Conservation (phyloP, 2,888 invertebrate species). For the Clunio marinus region DNA sequence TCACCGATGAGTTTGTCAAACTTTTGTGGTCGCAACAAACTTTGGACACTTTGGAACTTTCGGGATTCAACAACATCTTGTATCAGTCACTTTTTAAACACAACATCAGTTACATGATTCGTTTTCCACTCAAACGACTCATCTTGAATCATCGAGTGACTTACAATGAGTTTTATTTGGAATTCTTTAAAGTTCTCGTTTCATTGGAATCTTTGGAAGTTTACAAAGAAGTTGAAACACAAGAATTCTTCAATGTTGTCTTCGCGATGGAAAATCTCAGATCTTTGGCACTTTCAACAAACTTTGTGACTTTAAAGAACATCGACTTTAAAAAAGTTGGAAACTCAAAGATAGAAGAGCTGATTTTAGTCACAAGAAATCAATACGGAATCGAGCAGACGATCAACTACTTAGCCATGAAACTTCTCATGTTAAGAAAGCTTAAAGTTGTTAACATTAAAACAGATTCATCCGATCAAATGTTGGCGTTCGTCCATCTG, state of each 20-base stretch:
- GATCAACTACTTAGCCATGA: conserved; percentile 17
- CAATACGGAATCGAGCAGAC: conserved; percentile 33
- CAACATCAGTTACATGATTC: conserved; percentile 13
- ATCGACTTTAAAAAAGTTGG: conserved; percentile 35
- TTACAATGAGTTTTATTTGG: not conserved
- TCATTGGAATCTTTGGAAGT: conserved; percentile 7
- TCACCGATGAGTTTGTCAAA: conserved; percentile 1
- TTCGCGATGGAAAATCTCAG: conserved; percentile 19
- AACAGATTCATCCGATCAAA: conserved; percentile 22
- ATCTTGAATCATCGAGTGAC: conserved; percentile 18
- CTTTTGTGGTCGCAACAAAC: conserved; percentile 9
- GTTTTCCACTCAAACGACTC: not conserved
- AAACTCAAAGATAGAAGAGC: not conserved
- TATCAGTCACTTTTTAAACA: conserved; percentile 11
- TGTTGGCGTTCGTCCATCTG: conserved; percentile 14
- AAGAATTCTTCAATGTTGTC: conserved; percentile 28
- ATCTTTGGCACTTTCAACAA: conserved; percentile 17
- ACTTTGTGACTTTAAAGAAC: conserved; percentile 29
- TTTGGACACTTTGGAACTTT: conserved; percentile 16
- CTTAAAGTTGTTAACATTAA: conserved; percentile 12
- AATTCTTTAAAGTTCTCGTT: not conserved
- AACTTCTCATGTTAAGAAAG: not conserved
- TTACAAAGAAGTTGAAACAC: conserved; percentile 27
- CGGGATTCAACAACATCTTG: conserved; percentile 22
- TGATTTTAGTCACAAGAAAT: conserved; percentile 13